Evolutionary conservation across 2,888 invertebrate species (phyloP), one percentile per base, ranked within the genome.

Genomic region (Tuta absoluta): DNA sequence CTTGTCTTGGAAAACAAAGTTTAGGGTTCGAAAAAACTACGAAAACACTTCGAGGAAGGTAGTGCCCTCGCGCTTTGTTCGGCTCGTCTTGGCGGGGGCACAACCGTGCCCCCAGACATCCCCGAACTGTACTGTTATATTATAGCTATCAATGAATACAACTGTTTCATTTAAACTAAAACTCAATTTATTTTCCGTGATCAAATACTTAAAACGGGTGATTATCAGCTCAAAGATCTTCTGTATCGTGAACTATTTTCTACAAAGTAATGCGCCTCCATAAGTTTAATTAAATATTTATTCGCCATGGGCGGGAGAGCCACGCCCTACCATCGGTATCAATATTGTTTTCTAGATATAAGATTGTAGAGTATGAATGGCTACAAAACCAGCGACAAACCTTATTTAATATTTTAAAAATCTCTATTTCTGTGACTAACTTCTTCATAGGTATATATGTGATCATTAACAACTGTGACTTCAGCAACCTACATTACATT

Each of bases 221-320:
- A 41, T 59, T 45, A 59, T 45, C 45, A 11, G 3, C 14, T 17
- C 21, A 23, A 24, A 41, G 28, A 65, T 67, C 71, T 64, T 8
- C n/a, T 17, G 33, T n/a, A 56, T 19, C 49, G 24, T 59, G 63
- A 33, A 61, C 61, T 28, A 61, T 61, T 61, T 61, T 8, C 12
- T 61, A 48, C 73, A 80, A 78, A 76, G 70, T 72, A 77, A 79
- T 78, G 75, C 79, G 81, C 82, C 85, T 86, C 84, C 81, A 81
- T 84, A 85, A 85, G 82, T 89, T 88, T 89, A 89, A 90, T 91
- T 89, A 90, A 91, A 91, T 90, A 89, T 89, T 89, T 87, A 89
- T 90, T 88, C 86, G 81, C 82, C 80, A 81, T 78, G 87, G 90
- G 91, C 87, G 89, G 84, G 74, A 78, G 81, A 68, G 72, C 73